Evolutionary conservation across 2,113 vertebrate species (phyloP).

Genomic region (Misgurnus anguillicaudatus): DNA sequence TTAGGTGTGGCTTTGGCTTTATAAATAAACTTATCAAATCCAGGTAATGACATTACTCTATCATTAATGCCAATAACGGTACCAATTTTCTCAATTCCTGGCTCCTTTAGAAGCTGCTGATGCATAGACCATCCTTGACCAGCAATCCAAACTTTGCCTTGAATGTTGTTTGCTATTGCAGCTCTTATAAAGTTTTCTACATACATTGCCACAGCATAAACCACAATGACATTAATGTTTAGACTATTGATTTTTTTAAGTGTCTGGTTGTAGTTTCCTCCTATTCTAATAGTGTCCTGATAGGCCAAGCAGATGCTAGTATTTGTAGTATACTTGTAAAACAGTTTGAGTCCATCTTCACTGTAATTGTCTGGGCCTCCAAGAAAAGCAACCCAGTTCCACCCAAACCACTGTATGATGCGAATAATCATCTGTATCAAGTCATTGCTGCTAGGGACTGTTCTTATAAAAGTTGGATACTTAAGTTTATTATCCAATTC

Average conservation of each 20-base stretch:
- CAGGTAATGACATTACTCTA: constrained; percentile 56
- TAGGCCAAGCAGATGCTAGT: constrained; percentile 74
- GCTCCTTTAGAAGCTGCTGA: constrained; percentile 54
- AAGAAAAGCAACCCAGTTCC: constrained; percentile 82
- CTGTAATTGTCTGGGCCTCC: constrained; percentile 65
- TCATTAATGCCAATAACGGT: constrained; percentile 76
- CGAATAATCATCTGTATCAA: constrained; percentile 73
- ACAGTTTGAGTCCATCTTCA: constrained; percentile 54
- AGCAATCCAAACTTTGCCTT: constrained; percentile 81
- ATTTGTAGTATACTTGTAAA: constrained; percentile 58
- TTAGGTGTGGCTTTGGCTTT: constrained; percentile 12
- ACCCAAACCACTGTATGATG: constrained; percentile 74
- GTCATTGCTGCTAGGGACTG: constrained; percentile 73
- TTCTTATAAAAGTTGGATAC: constrained; percentile 82
- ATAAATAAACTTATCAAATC: constrained; percentile 66
- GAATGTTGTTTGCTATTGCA: constrained; percentile 73
- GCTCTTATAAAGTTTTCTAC: constrained; percentile 67
- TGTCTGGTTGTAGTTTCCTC: constrained; percentile 47
- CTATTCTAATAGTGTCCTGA: constrained; percentile 50
- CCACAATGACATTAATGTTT: constrained; percentile 61
- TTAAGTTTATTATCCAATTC: constrained; percentile 66
- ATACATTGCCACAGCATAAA: constrained; percentile 46
- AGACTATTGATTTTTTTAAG: constrained; percentile 63
- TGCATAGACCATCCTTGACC: constrained; percentile 76
- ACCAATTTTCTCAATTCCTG: constrained; percentile 72